Percentiles rank a stretch among this genome's conserved stretches.
Evolutionary conservation across 2,888 invertebrate species (phyloP).

Genomic region (Napeogenes inachia): DNA sequence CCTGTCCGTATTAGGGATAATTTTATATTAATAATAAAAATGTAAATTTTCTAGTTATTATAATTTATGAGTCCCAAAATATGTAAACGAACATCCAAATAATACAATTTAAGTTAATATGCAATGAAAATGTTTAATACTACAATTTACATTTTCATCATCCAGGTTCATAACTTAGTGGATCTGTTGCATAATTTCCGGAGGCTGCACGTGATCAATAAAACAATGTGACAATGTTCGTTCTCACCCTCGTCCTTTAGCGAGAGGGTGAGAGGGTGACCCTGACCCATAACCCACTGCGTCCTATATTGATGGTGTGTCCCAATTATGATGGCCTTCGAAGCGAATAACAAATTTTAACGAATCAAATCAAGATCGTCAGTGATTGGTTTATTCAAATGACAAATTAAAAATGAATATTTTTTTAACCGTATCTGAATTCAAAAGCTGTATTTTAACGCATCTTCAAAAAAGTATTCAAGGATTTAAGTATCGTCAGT

Average conservation of each 20-base stretch:
- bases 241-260: conserved; percentile 13
- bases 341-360: conserved; percentile 34
- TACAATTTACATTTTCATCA: too few relatives aligned
- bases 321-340: conserved; percentile 66
- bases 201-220: conserved; percentile 32
- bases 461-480: too few relatives aligned
- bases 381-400: not conserved
- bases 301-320: conserved; percentile 59
- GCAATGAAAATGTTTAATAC: too few relatives aligned
- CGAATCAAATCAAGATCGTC: not conserved
- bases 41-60: too few relatives aligned
- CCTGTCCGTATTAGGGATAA: too few relatives aligned
- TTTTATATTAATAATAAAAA: too few relatives aligned
- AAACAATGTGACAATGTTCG: conserved; percentile 29
- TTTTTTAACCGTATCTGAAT: too few relatives aligned
- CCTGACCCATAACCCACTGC: conserved; percentile 55
- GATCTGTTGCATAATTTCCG: conserved; percentile 30
- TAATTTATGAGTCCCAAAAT: too few relatives aligned
- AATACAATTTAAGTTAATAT: too few relatives aligned
- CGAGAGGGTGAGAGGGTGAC: conserved; percentile 39
- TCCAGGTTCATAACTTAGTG: too few relatives aligned
- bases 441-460: conserved; percentile 13
- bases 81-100: too few relatives aligned
- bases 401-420: not conserved
- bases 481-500: too few relatives aligned